phyloP scores from a whole-genome alignment of 2,797 vertebrate species.

The Anableps anableps region DNA sequence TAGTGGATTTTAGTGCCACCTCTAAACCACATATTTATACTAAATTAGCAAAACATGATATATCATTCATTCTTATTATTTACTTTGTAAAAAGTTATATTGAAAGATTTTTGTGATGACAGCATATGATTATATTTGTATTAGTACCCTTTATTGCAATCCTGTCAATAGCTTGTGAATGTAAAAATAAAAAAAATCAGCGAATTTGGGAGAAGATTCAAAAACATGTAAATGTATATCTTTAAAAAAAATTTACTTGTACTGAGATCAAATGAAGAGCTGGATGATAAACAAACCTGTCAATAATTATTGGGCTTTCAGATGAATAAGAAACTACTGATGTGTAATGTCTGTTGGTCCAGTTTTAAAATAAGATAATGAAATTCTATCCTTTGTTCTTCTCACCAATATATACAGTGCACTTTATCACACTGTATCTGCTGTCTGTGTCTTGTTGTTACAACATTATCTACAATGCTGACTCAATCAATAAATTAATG shows the following conservation, averaged over 20 bases:
- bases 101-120: no score
- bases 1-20: no score
- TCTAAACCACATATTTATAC: no score
- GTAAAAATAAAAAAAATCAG: no score
- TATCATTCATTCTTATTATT: neutral
- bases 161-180: neutral
- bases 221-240: no score
- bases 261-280: neutral
- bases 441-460: neutral
- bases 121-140: no score
- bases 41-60: no score
- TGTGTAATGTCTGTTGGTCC: neutral
- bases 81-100: no score
- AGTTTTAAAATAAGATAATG: neutral
- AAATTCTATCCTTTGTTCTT: neutral
- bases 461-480: neutral
- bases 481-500: neutral
- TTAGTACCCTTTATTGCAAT: neutral
- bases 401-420: neutral
- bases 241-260: no score
- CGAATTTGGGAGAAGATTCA: no score
- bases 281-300: no score
- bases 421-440: neutral
- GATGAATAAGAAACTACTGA: neutral
- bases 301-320: neutral